phyloP scores from a whole-genome alignment of 2,888 invertebrate genomes.

The Conchocele bisecta region DNA sequence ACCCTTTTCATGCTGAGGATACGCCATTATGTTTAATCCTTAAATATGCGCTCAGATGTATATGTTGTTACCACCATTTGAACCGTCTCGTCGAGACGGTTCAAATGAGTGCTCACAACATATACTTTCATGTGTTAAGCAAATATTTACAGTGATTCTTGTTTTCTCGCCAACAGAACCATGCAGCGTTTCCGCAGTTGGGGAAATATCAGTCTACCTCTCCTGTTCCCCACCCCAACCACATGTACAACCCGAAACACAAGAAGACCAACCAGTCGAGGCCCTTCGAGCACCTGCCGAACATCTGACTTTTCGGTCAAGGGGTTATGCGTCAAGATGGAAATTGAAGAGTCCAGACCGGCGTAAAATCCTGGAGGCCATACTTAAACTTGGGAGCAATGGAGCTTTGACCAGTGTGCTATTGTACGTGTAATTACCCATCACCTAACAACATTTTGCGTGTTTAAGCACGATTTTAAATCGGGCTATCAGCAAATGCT shows the following conservation, averaged over 20 bases:
- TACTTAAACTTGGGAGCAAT: slow-evolving; percentile 66
- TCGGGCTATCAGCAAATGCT: no score
- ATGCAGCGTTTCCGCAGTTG: slow-evolving; percentile 53
- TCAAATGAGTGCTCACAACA: no score
- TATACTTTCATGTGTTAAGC: no score
- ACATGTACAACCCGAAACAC: slow-evolving; percentile 46
- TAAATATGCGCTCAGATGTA: no score
- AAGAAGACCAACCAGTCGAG: slow-evolving; percentile 46
- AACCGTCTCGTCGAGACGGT: no score
- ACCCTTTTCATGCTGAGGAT: no score
- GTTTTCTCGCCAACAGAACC: slow-evolving; percentile 57
- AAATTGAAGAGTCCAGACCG: slow-evolving; percentile 61
- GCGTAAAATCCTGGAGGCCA: slow-evolving; percentile 72
- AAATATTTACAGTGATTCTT: slow-evolving; percentile 51
- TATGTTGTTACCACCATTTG: no score
- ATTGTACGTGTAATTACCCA: no score
- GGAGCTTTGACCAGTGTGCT: no score
- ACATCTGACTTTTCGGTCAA: slow-evolving; percentile 81
- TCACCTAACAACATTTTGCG: no score
- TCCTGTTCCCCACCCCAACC: slow-evolving; percentile 68
- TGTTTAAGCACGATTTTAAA: no score
- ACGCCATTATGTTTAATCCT: no score
- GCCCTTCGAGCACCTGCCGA: slow-evolving; percentile 69
- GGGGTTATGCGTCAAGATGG: slow-evolving; percentile 78
- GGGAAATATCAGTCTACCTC: slow-evolving; percentile 67